Percentiles rank a stretch among this genome's conserved stretches.
phyloP scores from a whole-genome alignment of 1,140 invertebrate species.

The Diabrotica virgifera region DNA sequence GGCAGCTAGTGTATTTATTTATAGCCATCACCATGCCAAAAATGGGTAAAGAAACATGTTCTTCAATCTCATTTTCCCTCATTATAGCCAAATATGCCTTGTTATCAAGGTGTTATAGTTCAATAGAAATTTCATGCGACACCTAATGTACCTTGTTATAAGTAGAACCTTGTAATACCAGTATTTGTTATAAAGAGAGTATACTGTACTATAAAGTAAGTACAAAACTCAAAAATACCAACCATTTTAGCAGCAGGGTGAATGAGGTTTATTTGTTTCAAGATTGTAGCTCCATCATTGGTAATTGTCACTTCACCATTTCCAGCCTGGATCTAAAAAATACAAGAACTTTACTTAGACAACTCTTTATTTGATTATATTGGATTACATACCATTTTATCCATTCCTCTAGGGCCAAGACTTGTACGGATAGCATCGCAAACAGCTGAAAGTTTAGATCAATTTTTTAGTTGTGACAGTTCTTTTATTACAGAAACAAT shows the following conservation, averaged over 20 bases:
- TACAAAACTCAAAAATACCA: slow-evolving; percentile 34
- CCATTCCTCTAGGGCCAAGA: slow-evolving; percentile 98
- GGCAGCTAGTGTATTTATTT: too few species aligned
- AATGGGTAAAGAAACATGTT: too few species aligned
- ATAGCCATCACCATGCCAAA: too few species aligned
- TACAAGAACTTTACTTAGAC: background rate
- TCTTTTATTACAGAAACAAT: background rate
- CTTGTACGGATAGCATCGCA: slow-evolving; percentile 98
- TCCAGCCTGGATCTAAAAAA: slow-evolving; percentile 83
- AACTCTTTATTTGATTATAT: background rate
- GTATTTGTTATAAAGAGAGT: too few species aligned
- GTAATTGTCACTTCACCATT: slow-evolving; percentile 99
- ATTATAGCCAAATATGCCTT: too few species aligned
- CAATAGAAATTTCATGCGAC: too few species aligned
- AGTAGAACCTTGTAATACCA: too few species aligned
- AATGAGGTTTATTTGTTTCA: slow-evolving; percentile 98
- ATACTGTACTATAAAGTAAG: too few species aligned
- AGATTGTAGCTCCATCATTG: slow-evolving; percentile 99
- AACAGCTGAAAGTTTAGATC: slow-evolving; percentile 72
- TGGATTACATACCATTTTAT: slow-evolving; percentile 86
- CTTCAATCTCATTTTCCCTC: too few species aligned
- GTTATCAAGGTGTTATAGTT: too few species aligned
- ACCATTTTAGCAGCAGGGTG: slow-evolving; percentile 99
- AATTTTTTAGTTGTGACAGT: slow-evolving; percentile 7
- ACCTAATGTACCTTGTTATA: too few species aligned